Evolutionary conservation across 2,888 invertebrate genomes (phyloP).

Genomic region (Hydropsyche betteni): DNA sequence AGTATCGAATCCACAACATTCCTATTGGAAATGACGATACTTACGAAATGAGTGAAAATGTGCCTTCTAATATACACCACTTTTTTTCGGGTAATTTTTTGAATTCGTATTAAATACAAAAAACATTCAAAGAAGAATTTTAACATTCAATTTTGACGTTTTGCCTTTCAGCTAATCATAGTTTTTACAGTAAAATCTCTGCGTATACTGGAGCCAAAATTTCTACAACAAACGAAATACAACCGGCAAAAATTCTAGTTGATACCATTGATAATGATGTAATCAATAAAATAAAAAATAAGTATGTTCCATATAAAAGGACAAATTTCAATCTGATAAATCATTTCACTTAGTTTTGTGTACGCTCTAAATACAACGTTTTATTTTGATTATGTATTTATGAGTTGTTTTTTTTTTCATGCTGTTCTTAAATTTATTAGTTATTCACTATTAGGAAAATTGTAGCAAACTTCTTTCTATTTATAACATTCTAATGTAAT

Average conservation of each 20-base stretch:
- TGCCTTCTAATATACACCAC: conserved; percentile 67
- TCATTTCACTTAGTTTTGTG: too few species aligned
- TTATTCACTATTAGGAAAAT: too few species aligned
- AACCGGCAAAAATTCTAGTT: conserved; percentile 66
- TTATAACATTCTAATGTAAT: conserved; percentile 38
- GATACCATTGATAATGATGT: conserved; percentile 68
- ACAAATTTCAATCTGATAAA: too few species aligned
- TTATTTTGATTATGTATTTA: conserved; percentile 22
- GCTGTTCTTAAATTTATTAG: too few species aligned
- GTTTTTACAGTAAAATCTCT: conserved; percentile 68
- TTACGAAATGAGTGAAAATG: conserved; percentile 66
- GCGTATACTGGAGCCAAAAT: conserved; percentile 72
- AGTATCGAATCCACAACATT: conserved; percentile 73
- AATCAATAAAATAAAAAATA: conserved; percentile 57
- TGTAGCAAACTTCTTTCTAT: too few species aligned
- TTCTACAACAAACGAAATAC: conserved; percentile 66
- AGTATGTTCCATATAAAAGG: conserved; percentile 54
- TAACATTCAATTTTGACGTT: not conserved
- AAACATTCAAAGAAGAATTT: not conserved
- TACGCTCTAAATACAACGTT: not conserved
- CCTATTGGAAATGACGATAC: conserved; percentile 75
- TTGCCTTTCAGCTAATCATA: conserved; percentile 64
- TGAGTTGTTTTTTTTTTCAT: conserved; percentile 30
- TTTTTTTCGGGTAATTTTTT: conserved; percentile 74
- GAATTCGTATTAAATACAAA: not conserved